Base-by-base conservation (phyloP, 2,113 vertebrate genomes). In the Vulpes vulpes region DNA sequence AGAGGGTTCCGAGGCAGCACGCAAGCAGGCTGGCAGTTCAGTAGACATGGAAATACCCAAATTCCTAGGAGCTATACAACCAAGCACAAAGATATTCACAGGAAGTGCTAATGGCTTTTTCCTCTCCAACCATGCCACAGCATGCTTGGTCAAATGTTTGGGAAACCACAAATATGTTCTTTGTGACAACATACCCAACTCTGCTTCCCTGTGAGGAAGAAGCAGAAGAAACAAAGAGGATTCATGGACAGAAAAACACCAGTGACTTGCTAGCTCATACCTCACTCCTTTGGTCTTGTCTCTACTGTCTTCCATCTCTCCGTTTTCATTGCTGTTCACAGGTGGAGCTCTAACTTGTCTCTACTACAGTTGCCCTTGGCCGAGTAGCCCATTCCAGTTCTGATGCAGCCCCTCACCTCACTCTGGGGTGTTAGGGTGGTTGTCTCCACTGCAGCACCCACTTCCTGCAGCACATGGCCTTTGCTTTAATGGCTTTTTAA, bases 1-100 rank as follows among this genome's bases (percentile, higher is more conserved):
- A 73, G 91, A 95, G 62, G 23, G 12, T 73, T 96, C 92, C 90
- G 74, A 94, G 84, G 53, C 67, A 83, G 60, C 53, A 35, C 11
- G 11, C 6, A 84, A 69, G 76, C 35, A 53, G 86, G 87, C 67
- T 94, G 69, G 32, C 73, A 69, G 22, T 43, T 81, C 32, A 65
- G 43, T 49, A 43, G 19, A 30, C 74, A 16, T 0, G 0, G 27
- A 81, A 74, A 96, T 43, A 19, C 32, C 4, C 3, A n/a, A 49
- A 76, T 20, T 55, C 79, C 49, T 71, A 11, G 43, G 35, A 81
- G n/a, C 60, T 65, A 79, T 3, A 22, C 67, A 95, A 49, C 38
- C 79, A 90, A 55, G 94, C 79, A 30, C 22, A 78, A 57, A 38
- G 23, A n/a, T 20, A 64, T 14, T 35, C 38, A 35, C n/a, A n/a